A percentile compares a stretch with the other conserved stretches of the same genome.
Evolutionary conservation across 2,113 vertebrate genomes (phyloP).

Genomic region (Prunella fulvescens): DNA sequence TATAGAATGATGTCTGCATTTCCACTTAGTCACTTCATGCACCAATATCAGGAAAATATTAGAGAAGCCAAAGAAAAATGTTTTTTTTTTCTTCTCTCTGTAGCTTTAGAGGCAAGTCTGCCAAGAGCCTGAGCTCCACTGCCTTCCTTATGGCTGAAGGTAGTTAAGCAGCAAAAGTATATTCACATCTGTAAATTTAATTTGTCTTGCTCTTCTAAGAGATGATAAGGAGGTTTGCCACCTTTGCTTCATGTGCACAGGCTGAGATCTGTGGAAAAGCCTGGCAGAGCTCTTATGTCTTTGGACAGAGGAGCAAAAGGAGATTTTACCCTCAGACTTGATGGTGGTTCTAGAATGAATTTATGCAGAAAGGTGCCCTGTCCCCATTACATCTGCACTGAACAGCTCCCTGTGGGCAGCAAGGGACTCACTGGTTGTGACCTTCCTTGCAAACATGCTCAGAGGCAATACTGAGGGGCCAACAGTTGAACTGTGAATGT

Average conservation of each 20-base stretch:
- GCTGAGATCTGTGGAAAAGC: neutral
- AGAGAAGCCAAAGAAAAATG: neutral
- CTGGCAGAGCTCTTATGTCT: neutral
- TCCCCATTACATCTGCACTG: neutral
- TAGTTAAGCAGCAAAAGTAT: neutral
- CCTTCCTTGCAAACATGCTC: neutral
- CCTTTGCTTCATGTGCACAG: neutral
- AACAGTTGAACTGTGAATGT: neutral
- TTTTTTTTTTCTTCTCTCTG: neutral
- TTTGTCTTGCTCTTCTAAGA: neutral
- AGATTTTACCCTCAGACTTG: neutral
- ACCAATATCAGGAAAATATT: neutral
- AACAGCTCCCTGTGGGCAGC: neutral
- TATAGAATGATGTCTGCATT: neutral
- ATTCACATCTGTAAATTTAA: neutral
- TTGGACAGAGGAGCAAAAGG: neutral
- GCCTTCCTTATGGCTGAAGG: neutral
- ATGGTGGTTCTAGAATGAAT: neutral
- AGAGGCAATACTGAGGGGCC: neutral
- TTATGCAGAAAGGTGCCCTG: neutral
- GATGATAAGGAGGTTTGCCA: neutral
- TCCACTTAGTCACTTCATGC: neutral
- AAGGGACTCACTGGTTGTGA: neutral
- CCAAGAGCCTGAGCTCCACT: neutral
- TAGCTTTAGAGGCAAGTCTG: neutral